phyloP scores from a whole-genome alignment of 2,113 vertebrate species.

The Dolichotis patagonum region DNA sequence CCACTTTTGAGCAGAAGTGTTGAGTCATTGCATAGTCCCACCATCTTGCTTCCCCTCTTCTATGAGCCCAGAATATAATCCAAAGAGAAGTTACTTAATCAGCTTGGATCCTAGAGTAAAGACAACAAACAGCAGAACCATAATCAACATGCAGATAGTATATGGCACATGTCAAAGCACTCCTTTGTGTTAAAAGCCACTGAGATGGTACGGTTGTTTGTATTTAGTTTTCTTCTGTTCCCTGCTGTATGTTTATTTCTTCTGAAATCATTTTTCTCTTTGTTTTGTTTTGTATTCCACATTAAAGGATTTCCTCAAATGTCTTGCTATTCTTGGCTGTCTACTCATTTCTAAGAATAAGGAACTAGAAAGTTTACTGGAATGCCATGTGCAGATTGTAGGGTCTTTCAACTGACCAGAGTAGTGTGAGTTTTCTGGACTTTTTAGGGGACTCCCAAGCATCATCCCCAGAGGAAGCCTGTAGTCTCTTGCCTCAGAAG shows the following conservation, averaged over 20 bases:
- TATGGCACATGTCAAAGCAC: neutral
- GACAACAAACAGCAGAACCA: neutral
- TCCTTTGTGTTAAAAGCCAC: slow-evolving; percentile 16
- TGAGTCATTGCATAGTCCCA: neutral
- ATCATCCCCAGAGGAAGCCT: neutral
- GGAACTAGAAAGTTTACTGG: neutral
- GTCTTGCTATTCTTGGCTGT: neutral
- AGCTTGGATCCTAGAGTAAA: neutral
- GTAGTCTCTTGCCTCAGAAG: neutral
- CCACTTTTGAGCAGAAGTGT: slow-evolving; percentile 7
- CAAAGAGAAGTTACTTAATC: neutral
- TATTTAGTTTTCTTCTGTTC: slow-evolving; percentile 8
- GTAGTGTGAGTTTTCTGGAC: neutral
- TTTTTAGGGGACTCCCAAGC: neutral
- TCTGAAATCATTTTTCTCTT: slow-evolving; percentile 37
- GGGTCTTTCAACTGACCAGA: neutral
- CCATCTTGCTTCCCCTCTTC: neutral
- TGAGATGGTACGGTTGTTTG: neutral
- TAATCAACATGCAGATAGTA: neutral
- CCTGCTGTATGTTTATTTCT: neutral
- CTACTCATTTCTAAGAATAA: slow-evolving; percentile 38
- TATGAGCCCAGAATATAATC: neutral
- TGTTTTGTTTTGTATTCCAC: slow-evolving; percentile 20
- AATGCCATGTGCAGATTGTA: neutral
- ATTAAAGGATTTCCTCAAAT: slow-evolving; percentile 45